Evolutionary conservation across 2,888 invertebrate genomes (phyloP), one percentile per base, ranked within the genome.

Genomic region (Aporophyla nigra): DNA sequence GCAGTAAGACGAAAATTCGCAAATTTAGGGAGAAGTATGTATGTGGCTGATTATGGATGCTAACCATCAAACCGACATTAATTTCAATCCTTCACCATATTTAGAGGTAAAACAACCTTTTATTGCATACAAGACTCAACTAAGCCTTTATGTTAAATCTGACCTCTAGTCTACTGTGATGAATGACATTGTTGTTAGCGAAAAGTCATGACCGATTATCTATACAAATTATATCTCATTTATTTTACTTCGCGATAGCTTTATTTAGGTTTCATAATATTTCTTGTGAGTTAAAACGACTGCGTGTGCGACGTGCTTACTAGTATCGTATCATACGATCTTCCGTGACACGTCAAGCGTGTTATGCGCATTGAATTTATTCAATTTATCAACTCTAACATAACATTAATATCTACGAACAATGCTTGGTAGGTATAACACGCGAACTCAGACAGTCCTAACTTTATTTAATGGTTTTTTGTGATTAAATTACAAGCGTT

Each of bases 121-220:
- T 78, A 2, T 78, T 66, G 46, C 56, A 16, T 3, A 46, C n/a
- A 59, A 51, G 33, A 59, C 46, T 46, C 58, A 46, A 46, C 21
- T n/a, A 27, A 78, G 53, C 19, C 21, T 59, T 5, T 53, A 46
- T 40, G 53, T 53, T 27, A 46, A 43, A 40, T 12, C 21, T 62
- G 67, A 84, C 80, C 75, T 80, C 53, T 19, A 70, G 6, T n/a
- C 16, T 33, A 68, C 51, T 33, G 19, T 80, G 67, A 76, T 76
- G 58, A 51, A 85, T 81, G 33, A n/a, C 53, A 62, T 61, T 61
- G 56, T 69, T 72, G 27, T 54, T 21, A 65, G 59, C 72, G 54
- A 80, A 69, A 84, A 72, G 58, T 82, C 63, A 73, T 65, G 70
- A 71, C 56, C 58, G 62, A 71, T 79, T 59, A 54, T 16, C 6